Conservation (phyloP, 2,797 vertebrate genomes). For the Acanthornis magna region DNA sequence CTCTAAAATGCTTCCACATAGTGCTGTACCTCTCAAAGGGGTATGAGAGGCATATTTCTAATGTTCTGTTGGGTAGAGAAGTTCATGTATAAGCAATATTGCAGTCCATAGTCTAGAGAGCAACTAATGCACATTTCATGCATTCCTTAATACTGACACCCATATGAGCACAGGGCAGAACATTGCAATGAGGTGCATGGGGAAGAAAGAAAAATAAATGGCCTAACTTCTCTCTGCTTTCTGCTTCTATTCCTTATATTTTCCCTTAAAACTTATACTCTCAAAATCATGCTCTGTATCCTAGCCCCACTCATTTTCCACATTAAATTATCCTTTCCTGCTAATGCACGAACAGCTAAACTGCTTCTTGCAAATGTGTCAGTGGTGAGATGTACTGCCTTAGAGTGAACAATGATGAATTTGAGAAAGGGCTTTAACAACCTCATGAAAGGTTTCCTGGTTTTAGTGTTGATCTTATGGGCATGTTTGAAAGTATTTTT, state of each 20-base stretch:
- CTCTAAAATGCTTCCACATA: not conserved
- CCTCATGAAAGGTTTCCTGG: not conserved
- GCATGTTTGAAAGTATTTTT: not conserved
- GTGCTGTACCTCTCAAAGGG: not conserved
- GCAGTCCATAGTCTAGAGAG: conserved; percentile 4
- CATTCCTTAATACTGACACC: not conserved
- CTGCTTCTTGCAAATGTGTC: not conserved
- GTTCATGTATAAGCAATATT: not conserved
- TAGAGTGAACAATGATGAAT: not conserved
- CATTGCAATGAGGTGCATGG: not conserved
- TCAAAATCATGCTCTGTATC: not conserved
- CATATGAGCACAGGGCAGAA: not conserved
- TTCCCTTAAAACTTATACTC: not conserved
- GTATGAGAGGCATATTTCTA: not conserved
- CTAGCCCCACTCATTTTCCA: not conserved
- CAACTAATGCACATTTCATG: not conserved
- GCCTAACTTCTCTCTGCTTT: not conserved
- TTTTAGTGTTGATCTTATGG: not conserved
- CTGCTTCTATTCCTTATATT: not conserved
- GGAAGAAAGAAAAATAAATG: not conserved
- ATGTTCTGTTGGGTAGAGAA: not conserved
- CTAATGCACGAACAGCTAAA: not conserved
- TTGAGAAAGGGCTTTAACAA: not conserved
- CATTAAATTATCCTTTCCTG: not conserved
- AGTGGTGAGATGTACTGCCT: not conserved